Base-by-base conservation (phyloP, 2,113 vertebrate species). In the Arenaria interpres region DNA sequence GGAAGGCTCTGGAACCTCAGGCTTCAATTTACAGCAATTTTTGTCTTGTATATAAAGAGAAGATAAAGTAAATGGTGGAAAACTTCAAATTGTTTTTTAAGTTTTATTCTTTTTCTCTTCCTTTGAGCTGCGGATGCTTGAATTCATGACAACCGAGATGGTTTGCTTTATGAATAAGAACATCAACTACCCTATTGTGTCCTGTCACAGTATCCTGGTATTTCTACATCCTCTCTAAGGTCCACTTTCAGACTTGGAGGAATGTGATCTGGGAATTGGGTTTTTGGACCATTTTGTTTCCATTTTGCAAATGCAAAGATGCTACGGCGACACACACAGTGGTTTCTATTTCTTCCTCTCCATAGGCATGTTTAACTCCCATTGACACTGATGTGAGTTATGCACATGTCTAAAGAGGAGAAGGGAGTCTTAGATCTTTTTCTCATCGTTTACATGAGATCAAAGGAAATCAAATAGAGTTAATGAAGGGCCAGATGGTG, bases 401-500 rank as follows among this genome's bases (percentile, higher is more conserved):
- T 97, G 95, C 97, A 97, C 93, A 97, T 96, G 97, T 95, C 95
- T 97, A 83, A 96, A 97, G 86, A 94, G 91, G 88, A 94, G 96
- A 95, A 96, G 32, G 23, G 73, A 95, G 82, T 64, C 92, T 97
- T 87, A 97, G 95, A 97, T 97, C 93, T 94, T 97, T 96, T 97
- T 96, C 97, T 96, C 91, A 96, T 97, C 79, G 53, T 97, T 97
- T 97, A 97, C 95, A 97, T 97, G 93, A 97, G 97, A 97, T 97
- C 96, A 97, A 97, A 97, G 87, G 77, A 94, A 96, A 90, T 90
- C 73, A 97, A 96, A 97, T 96, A 94, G 85, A 96, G 95, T 94
- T 96, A 97, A 97, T 95, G 97, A 97, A 96, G 93, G 95, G 80
- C 96, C 97, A 97, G 96, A 96, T 97, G 97, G 97, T 85, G 94